phyloP scores from a whole-genome alignment of 1,140 invertebrate genomes.

The Hylaeus volcanicus region DNA sequence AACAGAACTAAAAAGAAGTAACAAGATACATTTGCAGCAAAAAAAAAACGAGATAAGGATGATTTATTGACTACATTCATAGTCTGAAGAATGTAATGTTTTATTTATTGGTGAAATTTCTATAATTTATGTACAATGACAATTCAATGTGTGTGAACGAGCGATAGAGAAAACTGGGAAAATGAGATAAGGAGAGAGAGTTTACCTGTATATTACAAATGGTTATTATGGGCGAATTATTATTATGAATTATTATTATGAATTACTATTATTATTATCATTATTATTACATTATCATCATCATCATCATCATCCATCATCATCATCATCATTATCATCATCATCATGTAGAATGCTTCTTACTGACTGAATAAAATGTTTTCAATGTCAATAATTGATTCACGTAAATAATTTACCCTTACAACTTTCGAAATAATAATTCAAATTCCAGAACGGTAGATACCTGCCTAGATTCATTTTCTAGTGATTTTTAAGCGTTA shows the following conservation, averaged over 20 bases:
- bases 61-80: constrained; percentile 79
- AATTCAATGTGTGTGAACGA: constrained; percentile 68
- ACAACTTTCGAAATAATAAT: neutral
- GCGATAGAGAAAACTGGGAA: constrained; percentile 38
- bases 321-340: constrained; percentile 61
- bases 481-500: constrained; percentile 34
- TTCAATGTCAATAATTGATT: constrained; percentile 68
- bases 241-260: constrained; percentile 62
- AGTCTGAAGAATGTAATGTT: constrained; percentile 73
- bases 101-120: constrained; percentile 74
- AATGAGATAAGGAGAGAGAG: constrained; percentile 39
- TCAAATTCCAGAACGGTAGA: neutral
- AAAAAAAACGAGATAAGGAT: constrained; percentile 71
- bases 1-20: constrained; percentile 57
- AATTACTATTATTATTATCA: constrained; percentile 58
- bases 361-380: constrained; percentile 81
- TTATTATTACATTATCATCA: constrained; percentile 53
- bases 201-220: constrained; percentile 75
- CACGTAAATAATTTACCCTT: neutral
- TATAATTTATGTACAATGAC: constrained; percentile 72
- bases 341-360: constrained; percentile 80
- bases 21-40: constrained; percentile 75
- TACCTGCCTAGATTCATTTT: neutral
- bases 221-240: constrained; percentile 72
- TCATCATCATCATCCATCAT: constrained; percentile 65